Evolutionary conservation across 2,113 vertebrate species (phyloP).

Genomic region (Chamaetylas fuelleborni): DNA sequence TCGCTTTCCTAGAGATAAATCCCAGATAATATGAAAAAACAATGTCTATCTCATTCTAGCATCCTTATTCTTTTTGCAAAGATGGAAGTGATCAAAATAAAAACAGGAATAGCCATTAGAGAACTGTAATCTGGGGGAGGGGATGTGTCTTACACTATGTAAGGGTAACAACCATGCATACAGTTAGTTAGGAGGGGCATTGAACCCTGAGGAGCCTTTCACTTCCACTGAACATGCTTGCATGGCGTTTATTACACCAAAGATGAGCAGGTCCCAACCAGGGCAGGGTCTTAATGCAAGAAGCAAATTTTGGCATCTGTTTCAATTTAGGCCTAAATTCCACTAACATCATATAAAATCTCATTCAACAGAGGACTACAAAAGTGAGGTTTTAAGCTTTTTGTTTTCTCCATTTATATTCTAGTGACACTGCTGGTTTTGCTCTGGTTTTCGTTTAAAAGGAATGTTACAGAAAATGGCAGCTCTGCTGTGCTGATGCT

Average conservation of each 20-base stretch:
- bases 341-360: neutral
- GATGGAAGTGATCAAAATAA: neutral
- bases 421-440: neutral
- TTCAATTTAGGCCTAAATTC: neutral
- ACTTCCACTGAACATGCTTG: neutral
- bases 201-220: neutral
- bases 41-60: neutral
- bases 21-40: neutral
- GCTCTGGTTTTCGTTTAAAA: neutral
- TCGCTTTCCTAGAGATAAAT: neutral
- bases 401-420: neutral
- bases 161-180: neutral
- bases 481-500: neutral
- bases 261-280: neutral
- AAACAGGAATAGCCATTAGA: neutral
- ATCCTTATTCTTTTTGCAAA: neutral
- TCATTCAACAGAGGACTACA: neutral
- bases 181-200: neutral
- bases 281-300: neutral
- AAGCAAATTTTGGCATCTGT: neutral
- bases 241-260: neutral
- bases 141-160: neutral
- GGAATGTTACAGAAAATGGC: neutral
- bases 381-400: neutral
- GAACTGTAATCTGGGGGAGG: fast-evolving